Conservation (phyloP, 2,797 vertebrate genomes). For the Linurgus olivaceus region DNA sequence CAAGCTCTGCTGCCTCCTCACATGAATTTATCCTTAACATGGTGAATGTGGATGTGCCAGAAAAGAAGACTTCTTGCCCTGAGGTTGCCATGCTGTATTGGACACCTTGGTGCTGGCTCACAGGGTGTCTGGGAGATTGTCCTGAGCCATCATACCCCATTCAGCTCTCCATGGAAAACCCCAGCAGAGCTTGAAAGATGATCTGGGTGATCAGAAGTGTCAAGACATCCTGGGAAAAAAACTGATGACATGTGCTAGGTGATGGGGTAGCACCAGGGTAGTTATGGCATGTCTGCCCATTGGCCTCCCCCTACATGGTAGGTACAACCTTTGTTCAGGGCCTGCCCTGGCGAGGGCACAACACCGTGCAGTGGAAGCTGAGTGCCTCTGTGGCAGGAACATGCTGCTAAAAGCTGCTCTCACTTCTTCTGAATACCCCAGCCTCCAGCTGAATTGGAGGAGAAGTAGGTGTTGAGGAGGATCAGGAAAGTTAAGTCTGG, state of each 20-base stretch:
- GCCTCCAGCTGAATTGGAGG: background rate
- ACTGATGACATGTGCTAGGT: background rate
- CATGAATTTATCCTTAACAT: background rate
- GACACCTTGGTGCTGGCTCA: background rate
- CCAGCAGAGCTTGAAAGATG: background rate
- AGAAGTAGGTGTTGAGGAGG: background rate
- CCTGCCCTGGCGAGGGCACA: background rate
- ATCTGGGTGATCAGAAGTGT: background rate
- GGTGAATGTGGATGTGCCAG: background rate
- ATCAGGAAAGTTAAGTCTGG: background rate
- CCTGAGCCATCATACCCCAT: background rate
- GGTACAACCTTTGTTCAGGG: too few species aligned
- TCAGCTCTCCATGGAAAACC: background rate
- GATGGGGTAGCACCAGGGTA: accelerated
- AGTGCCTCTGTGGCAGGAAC: background rate
- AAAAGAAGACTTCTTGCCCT: background rate
- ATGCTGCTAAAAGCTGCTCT: background rate
- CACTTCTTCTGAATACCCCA: background rate
- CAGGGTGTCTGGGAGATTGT: background rate
- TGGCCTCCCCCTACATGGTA: accelerated
- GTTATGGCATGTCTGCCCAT: background rate
- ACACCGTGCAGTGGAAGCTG: accelerated
- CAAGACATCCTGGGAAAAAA: background rate
- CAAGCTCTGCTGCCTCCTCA: background rate
- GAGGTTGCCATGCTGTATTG: background rate